A percentile compares a stretch with the other conserved stretches of the same genome.
Evolutionary conservation across 2,113 vertebrate genomes (phyloP).

Genomic region (Corydoras sp.): DNA sequence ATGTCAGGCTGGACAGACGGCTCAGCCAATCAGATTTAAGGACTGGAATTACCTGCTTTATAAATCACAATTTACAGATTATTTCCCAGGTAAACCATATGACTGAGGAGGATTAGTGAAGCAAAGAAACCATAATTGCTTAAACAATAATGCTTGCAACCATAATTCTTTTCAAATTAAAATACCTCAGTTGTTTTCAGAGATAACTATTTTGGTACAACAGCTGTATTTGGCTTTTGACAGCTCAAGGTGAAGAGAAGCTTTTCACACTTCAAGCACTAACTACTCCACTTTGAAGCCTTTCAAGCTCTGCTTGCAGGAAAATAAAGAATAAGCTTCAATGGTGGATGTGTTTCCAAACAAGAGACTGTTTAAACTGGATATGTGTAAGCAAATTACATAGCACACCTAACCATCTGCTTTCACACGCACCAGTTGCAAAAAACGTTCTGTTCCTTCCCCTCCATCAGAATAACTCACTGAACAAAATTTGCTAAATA

Average conservation of each 20-base stretch:
- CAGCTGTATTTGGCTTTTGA: slow-evolving; percentile 46
- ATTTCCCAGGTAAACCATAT: too few species aligned
- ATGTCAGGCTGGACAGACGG: too few species aligned
- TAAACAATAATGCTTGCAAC: not conserved
- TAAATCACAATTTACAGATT: too few species aligned
- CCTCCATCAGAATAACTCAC: too few species aligned
- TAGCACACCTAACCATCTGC: not conserved
- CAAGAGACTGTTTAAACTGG: not conserved
- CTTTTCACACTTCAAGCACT: slow-evolving; percentile 34
- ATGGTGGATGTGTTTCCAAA: slow-evolving; percentile 12
- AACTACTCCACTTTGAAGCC: slow-evolving; percentile 35
- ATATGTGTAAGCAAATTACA: slow-evolving; percentile 20
- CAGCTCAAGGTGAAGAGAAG: not conserved
- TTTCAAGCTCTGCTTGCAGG: slow-evolving; percentile 30
- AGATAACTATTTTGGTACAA: slow-evolving; percentile 21
- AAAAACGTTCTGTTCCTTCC: not conserved
- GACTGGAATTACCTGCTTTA: too few species aligned
- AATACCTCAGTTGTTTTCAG: slow-evolving; percentile 16
- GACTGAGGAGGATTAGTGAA: not conserved
- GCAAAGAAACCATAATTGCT: not conserved
- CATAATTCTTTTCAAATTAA: not conserved
- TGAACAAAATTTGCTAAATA: too few species aligned
- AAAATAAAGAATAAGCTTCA: slow-evolving; percentile 25
- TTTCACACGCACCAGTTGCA: too few species aligned
- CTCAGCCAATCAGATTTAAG: too few species aligned